These are phyloP conservation scores for Lophius piscatorius DNA, from an alignment of 2,113 vertebrate genomes.

Conservation along the genomic window DNA sequence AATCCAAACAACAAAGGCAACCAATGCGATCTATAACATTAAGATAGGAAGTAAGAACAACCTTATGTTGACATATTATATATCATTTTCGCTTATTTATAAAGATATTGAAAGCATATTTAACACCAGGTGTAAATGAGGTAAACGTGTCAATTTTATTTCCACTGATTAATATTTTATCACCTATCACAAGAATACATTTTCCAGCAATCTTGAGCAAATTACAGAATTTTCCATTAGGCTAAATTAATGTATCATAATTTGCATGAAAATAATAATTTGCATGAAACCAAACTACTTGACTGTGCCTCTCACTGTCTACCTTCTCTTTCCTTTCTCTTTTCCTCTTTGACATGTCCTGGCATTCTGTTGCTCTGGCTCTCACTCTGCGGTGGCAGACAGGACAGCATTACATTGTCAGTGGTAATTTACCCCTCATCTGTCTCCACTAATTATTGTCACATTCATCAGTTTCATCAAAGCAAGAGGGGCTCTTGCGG, in stretches of 20 bases:
- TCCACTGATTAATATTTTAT: slow-evolving; percentile 12
- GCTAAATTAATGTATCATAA: slow-evolving; percentile 42
- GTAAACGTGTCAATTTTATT: background rate
- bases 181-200: background rate
- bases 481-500: slow-evolving; percentile 95
- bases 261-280: slow-evolving; percentile 71
- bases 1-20: too few relatives aligned
- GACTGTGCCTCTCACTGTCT: slow-evolving; percentile 53
- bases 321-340: slow-evolving; percentile 10
- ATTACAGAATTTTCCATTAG: slow-evolving; percentile 38
- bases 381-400: slow-evolving; percentile 77
- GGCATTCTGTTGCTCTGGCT: slow-evolving; percentile 48
- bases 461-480: slow-evolving; percentile 99
- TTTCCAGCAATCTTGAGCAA: slow-evolving; percentile 10
- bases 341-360: slow-evolving; percentile 32
- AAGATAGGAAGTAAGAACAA: too few relatives aligned
- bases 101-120: background rate
- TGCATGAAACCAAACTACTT: slow-evolving; percentile 54
- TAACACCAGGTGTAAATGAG: background rate
- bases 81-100: background rate
- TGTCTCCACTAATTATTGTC: slow-evolving; percentile 99
- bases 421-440: slow-evolving; percentile 99
- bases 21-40: too few relatives aligned
- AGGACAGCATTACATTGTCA: slow-evolving; percentile 98
- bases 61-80: too few relatives aligned